Base-by-base conservation (phyloP, 1,140 invertebrate genomes). In the Lasioglossum baleicum region DNA sequence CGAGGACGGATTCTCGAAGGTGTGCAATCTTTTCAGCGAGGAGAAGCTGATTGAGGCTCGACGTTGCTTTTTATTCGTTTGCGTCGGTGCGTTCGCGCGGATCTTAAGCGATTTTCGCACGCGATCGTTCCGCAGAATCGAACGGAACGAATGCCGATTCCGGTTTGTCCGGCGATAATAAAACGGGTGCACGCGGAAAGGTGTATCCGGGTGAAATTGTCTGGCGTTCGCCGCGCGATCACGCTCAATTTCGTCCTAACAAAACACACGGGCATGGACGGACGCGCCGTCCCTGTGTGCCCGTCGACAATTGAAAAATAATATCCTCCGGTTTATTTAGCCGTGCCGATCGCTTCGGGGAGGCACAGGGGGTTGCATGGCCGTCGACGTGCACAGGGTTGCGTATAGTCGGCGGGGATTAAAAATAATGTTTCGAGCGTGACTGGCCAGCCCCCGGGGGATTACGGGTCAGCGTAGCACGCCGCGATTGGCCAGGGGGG, bases 381-480 rank as follows among this genome's bases (percentile, higher is more conserved):
- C 11, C 11, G 53, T 20, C 6, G 20, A 56, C 1, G 6, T 0
- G 17, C 15, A 17, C 15, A n/a, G 56, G 20, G 20, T 7, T 58
- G 20, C 51, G 51, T 15, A 56, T 20, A 20, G 56, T 58, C 51
- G 56, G 56, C 35, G 35, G 56, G 56, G 56, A 58, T 58, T 58
- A 58, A 58, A 58, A 58, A 58, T 58, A 58, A 58, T 58, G 56
- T 58, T 58, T 58, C 56, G 56, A 58, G 56, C 56, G 56, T 58
- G 56, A 58, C 56, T 58, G 56, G 20, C 56, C 56, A n/a, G 20
- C 56, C 56, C 56, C 17, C 56, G 56, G 20, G 20, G 56, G 56
- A 58, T 58, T 58, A n/a, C 56, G 56, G 56, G 56, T 58, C 56
- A 58, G 56, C 56, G 56, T 58, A n/a, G 56, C 56, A n/a, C 20